phyloP scores from a whole-genome alignment of 2,797 vertebrate species.

The Carcharodon carcharias region DNA sequence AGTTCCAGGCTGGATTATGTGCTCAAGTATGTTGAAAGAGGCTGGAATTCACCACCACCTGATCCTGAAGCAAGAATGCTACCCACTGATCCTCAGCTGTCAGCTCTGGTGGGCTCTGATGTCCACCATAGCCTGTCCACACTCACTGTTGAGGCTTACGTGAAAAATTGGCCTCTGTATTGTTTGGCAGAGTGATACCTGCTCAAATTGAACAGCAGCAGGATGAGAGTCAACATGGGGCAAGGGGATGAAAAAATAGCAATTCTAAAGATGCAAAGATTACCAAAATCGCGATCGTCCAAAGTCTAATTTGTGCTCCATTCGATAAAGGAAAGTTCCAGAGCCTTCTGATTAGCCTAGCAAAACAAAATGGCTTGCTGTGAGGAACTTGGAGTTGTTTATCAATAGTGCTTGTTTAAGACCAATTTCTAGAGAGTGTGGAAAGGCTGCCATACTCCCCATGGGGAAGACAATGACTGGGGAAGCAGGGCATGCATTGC shows the following conservation, averaged over 20 bases:
- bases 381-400: constrained; percentile 25
- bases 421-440: background rate
- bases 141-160: background rate
- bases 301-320: background rate
- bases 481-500: background rate
- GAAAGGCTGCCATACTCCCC: background rate
- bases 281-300: background rate
- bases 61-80: background rate
- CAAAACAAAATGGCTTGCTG: background rate
- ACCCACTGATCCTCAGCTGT: background rate
- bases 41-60: background rate
- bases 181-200: background rate
- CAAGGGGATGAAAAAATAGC: background rate
- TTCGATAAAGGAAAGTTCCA: background rate
- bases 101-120: background rate
- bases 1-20: too few species aligned
- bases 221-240: background rate
- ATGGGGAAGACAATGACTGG: background rate
- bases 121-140: background rate
- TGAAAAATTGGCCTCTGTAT: background rate
- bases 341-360: background rate
- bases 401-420: background rate
- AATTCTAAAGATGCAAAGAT: background rate
- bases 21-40: too few species aligned
- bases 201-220: background rate